Evolutionary conservation across 1,140 invertebrate species (phyloP), one percentile per base, ranked within the genome.

Genomic region (Agrypnia vestita): DNA sequence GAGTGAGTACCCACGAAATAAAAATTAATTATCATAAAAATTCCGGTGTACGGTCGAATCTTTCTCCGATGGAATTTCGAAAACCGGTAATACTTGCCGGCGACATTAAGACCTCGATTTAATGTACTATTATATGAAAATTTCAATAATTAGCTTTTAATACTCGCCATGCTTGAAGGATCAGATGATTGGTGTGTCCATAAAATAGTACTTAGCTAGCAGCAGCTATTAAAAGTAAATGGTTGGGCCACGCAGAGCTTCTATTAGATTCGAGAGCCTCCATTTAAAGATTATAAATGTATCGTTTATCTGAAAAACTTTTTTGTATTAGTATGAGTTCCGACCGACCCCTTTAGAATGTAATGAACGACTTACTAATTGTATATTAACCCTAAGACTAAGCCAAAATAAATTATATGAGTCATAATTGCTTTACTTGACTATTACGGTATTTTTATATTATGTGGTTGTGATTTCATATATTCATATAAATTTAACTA

Each of bases 111-210:
- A 71, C 47, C 47, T 15, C n/a, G 67, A 71, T 21, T 71, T 49
- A 49, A 71, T 51, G 56, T 19, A 71, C 15, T 35, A n/a, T n/a
- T n/a, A n/a, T n/a, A n/a, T n/a, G 10, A 49, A 71, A 51, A 47
- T 17, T 71, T 51, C 43, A 25, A 71, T 71, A 51, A 71, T 71
- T 71, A 51, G n/a, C 15, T 71, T 71, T 71, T 51, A 71, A 71
- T 71, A 47, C 47, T 15, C 25, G 62, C 62, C 21, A 46, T 67
- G 62, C 43, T 17, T 71, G 43, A 49, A 71, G 35, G 19, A 64
- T n/a, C 61, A 43, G 35, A 64, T 64, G 61, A 43, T 64, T n/a
- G 21, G 61, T 64, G 61, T 35, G 61, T 64, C 35, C 55, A 59
- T 59, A 59, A 59, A 59, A 59, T 59, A 19, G 21, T 17, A 8